Evolutionary conservation across 2,113 vertebrate species (phyloP).

Genomic region (Ciconia stormi): DNA sequence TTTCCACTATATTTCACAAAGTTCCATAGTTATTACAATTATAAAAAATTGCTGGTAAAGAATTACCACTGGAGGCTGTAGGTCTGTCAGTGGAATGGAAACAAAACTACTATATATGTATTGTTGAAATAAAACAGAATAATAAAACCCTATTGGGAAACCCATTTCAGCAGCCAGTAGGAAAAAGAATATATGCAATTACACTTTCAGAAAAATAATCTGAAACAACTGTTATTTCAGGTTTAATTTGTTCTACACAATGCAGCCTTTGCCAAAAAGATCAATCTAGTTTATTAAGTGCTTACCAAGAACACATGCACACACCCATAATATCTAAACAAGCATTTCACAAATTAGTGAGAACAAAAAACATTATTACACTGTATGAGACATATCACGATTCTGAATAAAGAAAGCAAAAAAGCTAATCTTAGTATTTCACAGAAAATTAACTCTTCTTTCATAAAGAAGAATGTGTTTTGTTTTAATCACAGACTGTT

Average conservation of each 20-base stretch:
- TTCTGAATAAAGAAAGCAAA: constrained; percentile 39
- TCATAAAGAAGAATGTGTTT: constrained; percentile 49
- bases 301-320: constrained; percentile 53
- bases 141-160: constrained; percentile 67
- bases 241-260: constrained; percentile 55
- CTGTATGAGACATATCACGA: background rate
- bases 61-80: constrained; percentile 47
- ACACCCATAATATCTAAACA: constrained; percentile 34
- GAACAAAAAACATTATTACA: constrained; percentile 41
- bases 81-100: constrained; percentile 51
- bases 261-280: constrained; percentile 49
- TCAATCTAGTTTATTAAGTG: constrained; percentile 63
- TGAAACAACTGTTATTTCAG: constrained; percentile 59
- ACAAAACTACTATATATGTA: constrained; percentile 43
- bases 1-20: constrained; percentile 46
- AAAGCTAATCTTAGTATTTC: constrained; percentile 55
- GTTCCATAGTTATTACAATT: constrained; percentile 38
- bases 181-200: constrained; percentile 57
- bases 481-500: constrained; percentile 57
- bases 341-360: constrained; percentile 55
- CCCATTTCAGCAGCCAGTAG: constrained; percentile 55
- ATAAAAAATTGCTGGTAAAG: constrained; percentile 47
- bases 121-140: constrained; percentile 59
- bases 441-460: constrained; percentile 66
- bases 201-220: constrained; percentile 65